Percentiles rank a stretch among this genome's conserved stretches.
These are phyloP conservation scores for Eulimnadia texana DNA, from an alignment of 1,140 invertebrate species.

Conservation along the genomic window DNA sequence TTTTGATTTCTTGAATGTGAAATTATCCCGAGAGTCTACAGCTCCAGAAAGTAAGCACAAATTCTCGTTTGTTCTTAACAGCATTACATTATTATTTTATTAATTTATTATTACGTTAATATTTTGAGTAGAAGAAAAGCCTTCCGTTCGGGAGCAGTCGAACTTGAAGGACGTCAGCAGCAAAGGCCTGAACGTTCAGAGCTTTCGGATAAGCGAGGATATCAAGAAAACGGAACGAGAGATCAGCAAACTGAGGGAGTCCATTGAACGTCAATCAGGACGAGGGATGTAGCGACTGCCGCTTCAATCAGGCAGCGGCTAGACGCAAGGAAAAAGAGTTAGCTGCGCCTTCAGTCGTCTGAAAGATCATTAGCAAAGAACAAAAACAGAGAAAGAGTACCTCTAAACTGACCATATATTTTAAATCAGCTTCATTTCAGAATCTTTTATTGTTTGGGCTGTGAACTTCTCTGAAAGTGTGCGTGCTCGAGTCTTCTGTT, in stretches of 20 bases:
- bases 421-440: conserved; percentile 27
- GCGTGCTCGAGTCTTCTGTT: too few species aligned
- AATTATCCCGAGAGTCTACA: too few species aligned
- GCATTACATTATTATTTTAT: too few species aligned
- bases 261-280: conserved; percentile 41
- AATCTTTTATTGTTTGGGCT: too few species aligned
- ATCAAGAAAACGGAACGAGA: conserved; percentile 49
- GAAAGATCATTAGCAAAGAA: conserved; percentile 48
- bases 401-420: conserved; percentile 49
- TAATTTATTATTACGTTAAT: too few species aligned
- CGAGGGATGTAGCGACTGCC: conserved; percentile 33
- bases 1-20: conserved; percentile 68
- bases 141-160: conserved; percentile 13
- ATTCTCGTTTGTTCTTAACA: too few species aligned
- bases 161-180: conserved; percentile 41
- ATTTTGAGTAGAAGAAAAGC: too few species aligned
- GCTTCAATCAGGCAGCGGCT: conserved; percentile 41
- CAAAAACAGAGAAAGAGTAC: conserved; percentile 50
- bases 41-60: too few species aligned
- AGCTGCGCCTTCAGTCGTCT: conserved; percentile 39
- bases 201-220: conserved; percentile 54
- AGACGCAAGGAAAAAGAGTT: conserved; percentile 41
- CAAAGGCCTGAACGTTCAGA: conserved; percentile 54
- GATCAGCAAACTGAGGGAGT: conserved; percentile 45
- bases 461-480: too few species aligned